Conservation (phyloP, 2,797 vertebrate species). For the Poliocrania exsul region DNA sequence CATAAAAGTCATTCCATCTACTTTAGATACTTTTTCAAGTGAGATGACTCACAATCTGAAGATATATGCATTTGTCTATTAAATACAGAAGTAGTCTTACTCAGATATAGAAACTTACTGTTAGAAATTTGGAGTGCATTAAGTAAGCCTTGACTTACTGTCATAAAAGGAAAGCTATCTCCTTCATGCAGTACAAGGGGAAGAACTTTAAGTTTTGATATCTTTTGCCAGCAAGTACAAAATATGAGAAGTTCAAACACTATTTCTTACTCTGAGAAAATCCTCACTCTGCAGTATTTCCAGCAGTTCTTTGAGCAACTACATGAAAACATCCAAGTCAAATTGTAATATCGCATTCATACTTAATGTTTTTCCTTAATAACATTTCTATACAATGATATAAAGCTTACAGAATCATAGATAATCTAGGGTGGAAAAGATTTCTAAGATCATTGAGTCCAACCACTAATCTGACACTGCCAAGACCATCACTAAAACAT, state of each 20-base stretch:
- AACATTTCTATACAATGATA: background rate
- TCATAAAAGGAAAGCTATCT: background rate
- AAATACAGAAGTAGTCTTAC: too few species aligned
- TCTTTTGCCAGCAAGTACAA: background rate
- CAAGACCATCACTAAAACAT: background rate
- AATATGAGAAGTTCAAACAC: background rate
- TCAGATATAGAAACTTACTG: too few species aligned
- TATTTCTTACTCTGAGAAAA: background rate
- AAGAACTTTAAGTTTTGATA: background rate
- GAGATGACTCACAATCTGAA: too few species aligned
- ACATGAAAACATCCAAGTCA: background rate
- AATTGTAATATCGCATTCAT: background rate
- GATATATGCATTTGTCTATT: too few species aligned
- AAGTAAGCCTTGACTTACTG: background rate
- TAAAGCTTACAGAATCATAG: background rate
- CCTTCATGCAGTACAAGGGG: background rate
- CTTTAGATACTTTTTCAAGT: background rate
- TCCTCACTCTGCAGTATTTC: background rate
- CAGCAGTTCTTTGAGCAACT: background rate
- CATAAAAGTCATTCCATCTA: background rate
- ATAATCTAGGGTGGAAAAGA: background rate
- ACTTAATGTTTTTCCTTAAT: background rate
- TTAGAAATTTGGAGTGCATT: background rate
- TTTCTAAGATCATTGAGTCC: background rate
- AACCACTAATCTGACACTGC: background rate